Percentiles rank a stretch among this genome's conserved stretches.
Conservation (phyloP, 1,140 invertebrate genomes). For the Zaprionus africanus region DNA sequence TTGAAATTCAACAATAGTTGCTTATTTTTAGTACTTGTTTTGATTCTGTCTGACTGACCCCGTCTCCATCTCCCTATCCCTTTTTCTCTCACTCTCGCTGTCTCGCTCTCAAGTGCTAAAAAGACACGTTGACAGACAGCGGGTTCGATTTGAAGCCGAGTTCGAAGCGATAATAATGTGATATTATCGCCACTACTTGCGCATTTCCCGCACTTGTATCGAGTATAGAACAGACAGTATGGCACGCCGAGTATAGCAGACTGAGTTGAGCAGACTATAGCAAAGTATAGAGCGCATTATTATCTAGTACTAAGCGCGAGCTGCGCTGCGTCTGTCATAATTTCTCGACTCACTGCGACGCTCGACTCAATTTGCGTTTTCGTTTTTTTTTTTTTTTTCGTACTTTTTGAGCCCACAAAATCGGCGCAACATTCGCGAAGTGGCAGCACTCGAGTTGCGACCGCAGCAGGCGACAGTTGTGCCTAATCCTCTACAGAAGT, state of each 20-base stretch:
- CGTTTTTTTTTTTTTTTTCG: conserved; percentile 7
- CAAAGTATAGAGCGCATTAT: conserved; percentile 34
- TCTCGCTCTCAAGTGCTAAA: background rate
- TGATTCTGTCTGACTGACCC: background rate
- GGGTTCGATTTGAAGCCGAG: background rate
- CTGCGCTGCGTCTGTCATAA: conserved; percentile 61
- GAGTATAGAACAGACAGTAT: conserved; percentile 4
- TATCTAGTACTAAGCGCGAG: conserved; percentile 52
- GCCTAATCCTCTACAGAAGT: conserved; percentile 38
- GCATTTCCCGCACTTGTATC: background rate
- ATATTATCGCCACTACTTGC: background rate
- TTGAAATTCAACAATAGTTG: conserved; percentile 29
- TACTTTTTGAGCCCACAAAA: conserved; percentile 45
- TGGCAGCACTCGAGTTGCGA: conserved; percentile 51
- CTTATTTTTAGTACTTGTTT: background rate
- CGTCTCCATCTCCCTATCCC: background rate
- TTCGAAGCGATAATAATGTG: background rate
- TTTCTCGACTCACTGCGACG: conserved; percentile 42
- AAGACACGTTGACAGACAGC: background rate
- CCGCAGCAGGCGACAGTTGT: conserved; percentile 39
- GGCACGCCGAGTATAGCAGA: background rate
- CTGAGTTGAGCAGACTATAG: conserved; percentile 4
- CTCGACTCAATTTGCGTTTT: conserved; percentile 37
- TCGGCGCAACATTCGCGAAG: conserved; percentile 51
- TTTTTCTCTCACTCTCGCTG: background rate